Evolutionary conservation across 2,797 vertebrate genomes (phyloP).

Genomic region (Schizopygopsis malacanthus): DNA sequence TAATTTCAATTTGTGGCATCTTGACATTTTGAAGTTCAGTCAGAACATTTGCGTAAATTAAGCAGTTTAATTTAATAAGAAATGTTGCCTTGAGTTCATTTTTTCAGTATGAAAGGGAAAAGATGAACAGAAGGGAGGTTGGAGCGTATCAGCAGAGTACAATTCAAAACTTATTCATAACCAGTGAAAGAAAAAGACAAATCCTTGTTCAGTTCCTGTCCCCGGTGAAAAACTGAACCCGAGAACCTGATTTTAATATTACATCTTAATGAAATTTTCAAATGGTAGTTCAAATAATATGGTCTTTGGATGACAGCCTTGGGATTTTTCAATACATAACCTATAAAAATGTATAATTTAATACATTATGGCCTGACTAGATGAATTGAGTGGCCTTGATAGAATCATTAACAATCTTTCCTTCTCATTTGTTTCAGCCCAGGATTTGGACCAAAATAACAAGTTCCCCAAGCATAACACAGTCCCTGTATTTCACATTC

Average conservation of each 20-base stretch:
- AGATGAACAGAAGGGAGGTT: neutral
- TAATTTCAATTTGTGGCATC: neutral
- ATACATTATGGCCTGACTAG: neutral
- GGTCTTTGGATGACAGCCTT: neutral
- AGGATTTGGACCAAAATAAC: neutral
- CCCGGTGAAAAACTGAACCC: neutral
- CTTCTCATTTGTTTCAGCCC: neutral
- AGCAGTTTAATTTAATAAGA: neutral
- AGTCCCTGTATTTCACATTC: constrained; percentile 4
- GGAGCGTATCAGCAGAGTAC: neutral
- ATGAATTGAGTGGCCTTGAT: neutral
- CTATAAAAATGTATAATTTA: neutral
- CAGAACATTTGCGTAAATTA: neutral
- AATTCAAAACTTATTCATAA: neutral
- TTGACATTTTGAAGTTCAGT: neutral
- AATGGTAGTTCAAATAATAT: constrained; percentile 20
- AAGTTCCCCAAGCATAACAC: neutral
- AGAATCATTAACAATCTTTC: neutral
- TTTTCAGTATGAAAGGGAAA: constrained; percentile 21
- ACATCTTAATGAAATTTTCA: neutral
- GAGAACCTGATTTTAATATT: constrained; percentile 13
- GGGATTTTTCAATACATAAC: neutral
- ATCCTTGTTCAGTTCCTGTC: neutral
- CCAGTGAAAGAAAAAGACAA: neutral
- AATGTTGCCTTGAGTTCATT: neutral